phyloP scores from a whole-genome alignment of 1,140 invertebrate species.

The Dinothrombium tinctorium region DNA sequence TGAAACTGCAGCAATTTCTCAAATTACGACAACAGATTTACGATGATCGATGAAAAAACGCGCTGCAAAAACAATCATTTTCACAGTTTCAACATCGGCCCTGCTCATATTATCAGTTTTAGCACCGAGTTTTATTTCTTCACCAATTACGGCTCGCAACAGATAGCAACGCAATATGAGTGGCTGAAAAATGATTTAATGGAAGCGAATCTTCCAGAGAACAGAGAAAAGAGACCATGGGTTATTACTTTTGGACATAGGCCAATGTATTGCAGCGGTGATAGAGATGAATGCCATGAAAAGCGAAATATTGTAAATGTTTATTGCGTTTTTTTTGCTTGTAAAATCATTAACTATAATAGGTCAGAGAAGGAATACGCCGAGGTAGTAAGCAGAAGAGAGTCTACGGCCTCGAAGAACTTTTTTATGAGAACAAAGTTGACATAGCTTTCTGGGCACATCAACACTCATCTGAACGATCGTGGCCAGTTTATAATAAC shows the following conservation, averaged over 20 bases:
- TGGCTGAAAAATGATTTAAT: conserved; percentile 64
- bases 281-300: conserved; percentile 44
- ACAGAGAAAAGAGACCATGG: conserved; percentile 52
- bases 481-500: conserved; percentile 75
- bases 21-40: conserved; percentile 54
- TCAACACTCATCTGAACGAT: conserved; percentile 80
- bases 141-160: conserved; percentile 52
- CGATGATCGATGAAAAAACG: conserved; percentile 14
- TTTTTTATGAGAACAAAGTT: conserved; percentile 55
- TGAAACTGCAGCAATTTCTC: conserved; percentile 47
- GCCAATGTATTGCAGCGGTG: conserved; percentile 90
- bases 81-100: conserved; percentile 42
- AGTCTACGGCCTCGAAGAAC: conserved; percentile 40
- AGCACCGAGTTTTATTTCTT: conserved; percentile 87
- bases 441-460: conserved; percentile 88
- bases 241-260: conserved; percentile 81
- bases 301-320: not conserved
- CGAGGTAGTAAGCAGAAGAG: not conserved
- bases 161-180: conserved; percentile 56
- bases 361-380: not conserved
- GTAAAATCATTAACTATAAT: too few species aligned
- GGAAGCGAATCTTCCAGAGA: conserved; percentile 29
- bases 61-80: conserved; percentile 13
- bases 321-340: not conserved
- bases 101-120: conserved; percentile 67